Base-by-base conservation (phyloP, 2,113 vertebrate species). In the Azemiops feae region DNA sequence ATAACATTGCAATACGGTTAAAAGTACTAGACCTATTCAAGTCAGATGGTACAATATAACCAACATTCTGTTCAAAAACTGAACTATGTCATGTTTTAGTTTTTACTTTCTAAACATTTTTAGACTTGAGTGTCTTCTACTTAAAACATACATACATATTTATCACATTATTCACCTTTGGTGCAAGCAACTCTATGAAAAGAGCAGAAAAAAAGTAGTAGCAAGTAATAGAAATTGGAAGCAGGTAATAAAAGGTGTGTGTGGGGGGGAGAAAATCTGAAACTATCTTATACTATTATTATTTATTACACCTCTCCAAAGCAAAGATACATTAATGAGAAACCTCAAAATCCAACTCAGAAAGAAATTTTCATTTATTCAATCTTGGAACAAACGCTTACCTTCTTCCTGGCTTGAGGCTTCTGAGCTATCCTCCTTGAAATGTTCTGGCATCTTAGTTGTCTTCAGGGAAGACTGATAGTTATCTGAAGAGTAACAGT, bases 321-420 rank as follows among this genome's bases (percentile, higher is more conserved):
- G 4, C 25, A 91, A 52, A 91, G 23, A 27, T 30, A 54, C 57
- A n/a, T 91, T 95, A 50, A 89, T 94, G 11, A n/a, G n/a, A 52
- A 14, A 92, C 12, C 3, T 8, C 58, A 74, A 88, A 60, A 18
- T 39, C 1, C 22, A 52, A 34, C 1, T 20, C 53, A 47, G 18
- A 23, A 50, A 92, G 8, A 69, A 25, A 0, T 69, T 69, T 27
- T 39, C 11, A 23, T 50, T 88, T 27, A 94, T 92, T 94, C 96
- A 58, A 94, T 86, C 85, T 96, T 95, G 93, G 60, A 95, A 88
- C 30, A 91, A 93, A 95, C 88, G 93, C 91, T 96, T 97, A 98
- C 99, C 99, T 98, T 99, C 99, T 95, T 99, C 99, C 97, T 99
- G 99, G 98, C 99, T 99, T 96, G 99, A 99, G 92, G 98, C 98